These are phyloP conservation scores for Coelopa frigida DNA, from an alignment of 1,140 invertebrate species.

Conservation along the genomic window DNA sequence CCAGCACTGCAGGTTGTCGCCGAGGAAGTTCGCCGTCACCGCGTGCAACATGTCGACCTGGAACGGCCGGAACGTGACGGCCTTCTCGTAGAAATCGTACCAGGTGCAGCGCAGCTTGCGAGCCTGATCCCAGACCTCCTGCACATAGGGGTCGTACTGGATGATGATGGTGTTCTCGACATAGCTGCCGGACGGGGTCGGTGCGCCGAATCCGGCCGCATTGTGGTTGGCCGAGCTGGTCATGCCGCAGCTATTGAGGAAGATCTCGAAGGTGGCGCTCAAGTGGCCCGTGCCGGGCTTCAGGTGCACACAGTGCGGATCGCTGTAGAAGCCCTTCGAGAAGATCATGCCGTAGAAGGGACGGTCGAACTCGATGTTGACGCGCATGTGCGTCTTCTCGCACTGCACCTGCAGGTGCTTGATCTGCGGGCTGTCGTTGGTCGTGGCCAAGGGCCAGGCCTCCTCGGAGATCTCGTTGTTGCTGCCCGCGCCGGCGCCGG, in stretches of 20 bases:
- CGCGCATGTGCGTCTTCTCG: conserved; percentile 91
- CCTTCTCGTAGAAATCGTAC: conserved; percentile 94
- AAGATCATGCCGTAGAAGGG: conserved; percentile 96
- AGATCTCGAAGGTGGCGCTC: conserved; percentile 86
- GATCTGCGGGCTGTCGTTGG: conserved; percentile 77
- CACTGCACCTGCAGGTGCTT: conserved; percentile 90
- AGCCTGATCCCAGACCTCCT: conserved; percentile 83
- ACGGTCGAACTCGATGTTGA: conserved; percentile 89
- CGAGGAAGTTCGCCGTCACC: conserved; percentile 88
- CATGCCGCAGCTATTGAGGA: conserved; percentile 85
- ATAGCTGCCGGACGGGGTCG: conserved; percentile 82
- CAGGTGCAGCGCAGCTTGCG: conserved; percentile 84
- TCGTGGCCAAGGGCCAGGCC: conserved; percentile 71
- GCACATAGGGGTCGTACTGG: conserved; percentile 90
- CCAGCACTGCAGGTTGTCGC: conserved; percentile 92
- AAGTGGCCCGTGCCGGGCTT: conserved; percentile 82
- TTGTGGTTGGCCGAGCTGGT: conserved; percentile 79
- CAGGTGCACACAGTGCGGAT: conserved; percentile 82
- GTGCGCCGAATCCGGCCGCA: conserved; percentile 67
- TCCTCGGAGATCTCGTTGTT: conserved; percentile 47
- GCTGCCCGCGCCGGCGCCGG: too few species aligned
- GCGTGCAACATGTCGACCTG: conserved; percentile 91
- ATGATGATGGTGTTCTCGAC: conserved; percentile 94
- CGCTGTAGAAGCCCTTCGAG: conserved; percentile 86
- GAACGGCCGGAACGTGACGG: conserved; percentile 88